These are phyloP conservation scores for Kryptolebias ocellatus DNA, from an alignment of 2,797 vertebrate genomes.

Conservation along the genomic window DNA sequence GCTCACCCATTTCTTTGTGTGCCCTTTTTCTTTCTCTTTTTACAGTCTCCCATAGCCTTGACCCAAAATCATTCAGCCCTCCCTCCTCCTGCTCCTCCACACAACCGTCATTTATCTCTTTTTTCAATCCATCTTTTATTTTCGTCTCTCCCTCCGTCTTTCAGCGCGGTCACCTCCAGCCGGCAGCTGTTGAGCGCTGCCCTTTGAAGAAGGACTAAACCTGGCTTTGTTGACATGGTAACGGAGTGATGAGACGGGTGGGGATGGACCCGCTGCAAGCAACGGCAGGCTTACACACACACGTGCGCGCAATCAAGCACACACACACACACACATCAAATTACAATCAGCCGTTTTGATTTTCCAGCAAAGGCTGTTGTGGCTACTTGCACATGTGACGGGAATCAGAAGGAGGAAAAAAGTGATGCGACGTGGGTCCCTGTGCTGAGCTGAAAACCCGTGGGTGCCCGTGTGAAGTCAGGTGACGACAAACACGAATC, in stretches of 20 bases:
- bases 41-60: constrained; percentile 46
- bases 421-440: too few relatives aligned
- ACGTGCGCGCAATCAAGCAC: constrained; percentile 27
- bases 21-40: constrained; percentile 34
- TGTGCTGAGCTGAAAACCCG: too few relatives aligned
- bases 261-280: constrained; percentile 32
- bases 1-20: constrained; percentile 47
- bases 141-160: constrained; percentile 40
- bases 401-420: constrained; percentile 42
- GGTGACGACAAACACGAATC: constrained; percentile 36
- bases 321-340: constrained; percentile 30
- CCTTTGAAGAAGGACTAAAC: constrained; percentile 81
- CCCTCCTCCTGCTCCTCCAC: constrained; percentile 39
- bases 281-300: constrained; percentile 32
- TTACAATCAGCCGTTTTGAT: constrained; percentile 14
- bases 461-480: constrained; percentile 19
- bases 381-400: constrained; percentile 43
- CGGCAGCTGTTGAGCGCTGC: constrained; percentile 66
- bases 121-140: constrained; percentile 47
- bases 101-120: constrained; percentile 44
- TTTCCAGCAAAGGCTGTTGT: constrained; percentile 36
- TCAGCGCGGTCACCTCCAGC: constrained; percentile 64
- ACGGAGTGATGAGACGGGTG: constrained; percentile 55
- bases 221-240: constrained; percentile 81
- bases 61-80: constrained; percentile 44